Evolutionary conservation across 2,797 vertebrate genomes (phyloP).

Genomic region (Lepilemur ruficaudatus): DNA sequence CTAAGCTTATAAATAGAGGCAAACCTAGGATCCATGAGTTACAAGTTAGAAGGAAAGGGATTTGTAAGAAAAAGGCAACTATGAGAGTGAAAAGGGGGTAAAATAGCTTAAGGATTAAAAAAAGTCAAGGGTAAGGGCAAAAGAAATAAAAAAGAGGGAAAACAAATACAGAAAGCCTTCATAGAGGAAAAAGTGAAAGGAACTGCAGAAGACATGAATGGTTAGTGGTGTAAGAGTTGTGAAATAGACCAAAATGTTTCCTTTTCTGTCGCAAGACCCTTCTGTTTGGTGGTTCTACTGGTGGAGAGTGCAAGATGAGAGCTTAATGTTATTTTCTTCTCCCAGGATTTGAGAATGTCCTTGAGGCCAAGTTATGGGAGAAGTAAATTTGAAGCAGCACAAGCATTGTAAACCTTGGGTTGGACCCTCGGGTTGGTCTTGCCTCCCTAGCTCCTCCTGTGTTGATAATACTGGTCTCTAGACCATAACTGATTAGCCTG

Average conservation of each 20-base stretch:
- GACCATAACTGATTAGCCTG: not conserved
- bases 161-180: not conserved
- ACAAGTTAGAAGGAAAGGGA: not conserved
- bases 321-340: not conserved
- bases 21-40: not conserved
- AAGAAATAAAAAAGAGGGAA: not conserved
- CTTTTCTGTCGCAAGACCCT: not conserved
- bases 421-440: not conserved
- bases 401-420: not conserved
- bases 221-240: not conserved
- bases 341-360: not conserved
- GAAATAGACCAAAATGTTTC: not conserved
- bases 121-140: not conserved
- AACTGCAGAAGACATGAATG: not conserved
- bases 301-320: not conserved
- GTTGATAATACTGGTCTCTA: not conserved
- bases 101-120: not conserved
- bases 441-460: not conserved
- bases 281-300: not conserved
- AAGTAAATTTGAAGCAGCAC: not conserved
- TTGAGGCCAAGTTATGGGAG: not conserved
- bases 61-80: not conserved
- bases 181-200: not conserved
- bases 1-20: not conserved
- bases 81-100: not conserved